Base-by-base conservation (phyloP, 2,797 vertebrate species). In the Echeneis naucrates region DNA sequence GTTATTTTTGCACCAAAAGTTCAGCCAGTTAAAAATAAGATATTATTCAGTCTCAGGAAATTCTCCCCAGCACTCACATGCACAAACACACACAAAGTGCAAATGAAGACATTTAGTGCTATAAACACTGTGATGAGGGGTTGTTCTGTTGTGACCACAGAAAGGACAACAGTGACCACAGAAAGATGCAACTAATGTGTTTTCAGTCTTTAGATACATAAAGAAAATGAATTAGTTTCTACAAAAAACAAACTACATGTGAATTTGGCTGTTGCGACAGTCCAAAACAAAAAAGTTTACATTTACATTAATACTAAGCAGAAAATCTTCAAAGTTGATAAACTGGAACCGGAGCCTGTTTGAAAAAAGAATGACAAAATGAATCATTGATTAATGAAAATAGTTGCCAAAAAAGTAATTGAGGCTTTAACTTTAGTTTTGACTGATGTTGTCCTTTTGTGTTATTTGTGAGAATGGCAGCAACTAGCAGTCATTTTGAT, bases 1-100 rank as follows among this genome's bases (percentile, higher is more conserved):
- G 27, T 62, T 47, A 56, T 61, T 77, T 66, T 47, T 10, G 19
- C n/a, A 13, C 50, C 40, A 53, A 38, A 57, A 30, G 19, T 53
- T 52, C 21, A 37, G 8, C 55, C 27, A 65, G 56, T 62, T 48
- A 59, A 17, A 66, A 57, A 14, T 47, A 60, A 56, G 51, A 35
- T 27, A 27, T 35, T 19, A 56, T 70, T 47, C 38, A 56, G 47
- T 59, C 42, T 54, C 32, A 16, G 21, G 40, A 67, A 51, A 32
- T 62, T 65, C 21, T 44, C 21, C 57, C 30, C 16, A 56, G 45
- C 38, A 40, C 16, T 24, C 33, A 5, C 26, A 21, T 33, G 16
- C 33, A 21, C 19, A 21, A 23, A 11, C 38, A 42, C 38, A 42
- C 38, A n/a, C 11, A 19, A 16, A 26, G n/a, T 59, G 33, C 14